Evolutionary conservation across 1,140 invertebrate species (phyloP).

Genomic region (Teleogryllus occipitalis): DNA sequence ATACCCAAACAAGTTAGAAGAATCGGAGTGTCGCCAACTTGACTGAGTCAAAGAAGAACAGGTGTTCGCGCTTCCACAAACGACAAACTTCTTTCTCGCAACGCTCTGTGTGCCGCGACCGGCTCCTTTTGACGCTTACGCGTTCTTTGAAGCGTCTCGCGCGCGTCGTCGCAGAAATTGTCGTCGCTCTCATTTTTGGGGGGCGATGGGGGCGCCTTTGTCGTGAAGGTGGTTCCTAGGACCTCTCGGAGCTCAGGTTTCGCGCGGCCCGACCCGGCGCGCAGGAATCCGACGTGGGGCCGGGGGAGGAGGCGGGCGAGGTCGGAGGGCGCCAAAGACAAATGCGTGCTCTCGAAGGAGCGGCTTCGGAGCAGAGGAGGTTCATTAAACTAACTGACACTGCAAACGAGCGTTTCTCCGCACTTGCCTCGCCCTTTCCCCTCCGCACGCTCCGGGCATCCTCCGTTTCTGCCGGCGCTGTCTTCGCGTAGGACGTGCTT

Average conservation of each 20-base stretch:
- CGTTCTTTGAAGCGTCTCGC: background rate
- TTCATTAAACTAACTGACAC: conserved; percentile 1
- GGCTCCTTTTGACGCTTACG: background rate
- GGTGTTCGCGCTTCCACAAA: too few relatives aligned
- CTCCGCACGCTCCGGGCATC: background rate
- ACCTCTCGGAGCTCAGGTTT: background rate
- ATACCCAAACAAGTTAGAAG: too few relatives aligned
- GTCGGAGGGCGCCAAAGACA: background rate
- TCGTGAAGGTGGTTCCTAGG: background rate
- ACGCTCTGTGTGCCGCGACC: background rate
- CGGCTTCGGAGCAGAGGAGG: background rate
- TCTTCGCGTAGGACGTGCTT: too few relatives aligned
- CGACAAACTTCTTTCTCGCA: background rate
- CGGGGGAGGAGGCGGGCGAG: too few relatives aligned
- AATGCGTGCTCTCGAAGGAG: background rate
- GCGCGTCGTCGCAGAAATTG: too few relatives aligned
- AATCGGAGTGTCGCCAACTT: too few relatives aligned
- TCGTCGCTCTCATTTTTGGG: background rate
- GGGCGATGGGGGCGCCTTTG: background rate
- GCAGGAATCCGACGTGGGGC: background rate
- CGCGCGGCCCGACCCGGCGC: too few relatives aligned
- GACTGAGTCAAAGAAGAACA: too few relatives aligned
- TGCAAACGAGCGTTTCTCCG: background rate
- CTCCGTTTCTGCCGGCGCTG: background rate
- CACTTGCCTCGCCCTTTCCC: too few relatives aligned